Evolutionary conservation across 1,140 invertebrate genomes (phyloP).

Genomic region (Prorops nasuta): DNA sequence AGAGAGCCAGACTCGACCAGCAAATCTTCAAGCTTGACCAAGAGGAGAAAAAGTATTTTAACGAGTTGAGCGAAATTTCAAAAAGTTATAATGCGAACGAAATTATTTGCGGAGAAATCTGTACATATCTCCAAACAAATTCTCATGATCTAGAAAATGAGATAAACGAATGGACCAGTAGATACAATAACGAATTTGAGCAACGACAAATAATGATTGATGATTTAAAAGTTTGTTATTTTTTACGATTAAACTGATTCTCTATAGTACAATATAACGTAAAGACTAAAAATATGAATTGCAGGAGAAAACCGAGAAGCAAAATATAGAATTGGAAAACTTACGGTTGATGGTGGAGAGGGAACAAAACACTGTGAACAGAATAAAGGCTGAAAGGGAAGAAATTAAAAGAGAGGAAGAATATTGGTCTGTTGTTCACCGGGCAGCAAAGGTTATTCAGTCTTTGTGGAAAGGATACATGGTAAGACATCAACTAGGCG

Average conservation of each 20-base stretch:
- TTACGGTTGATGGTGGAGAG: constrained; percentile 18
- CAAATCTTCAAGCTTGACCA: constrained; percentile 19
- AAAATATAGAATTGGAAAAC: constrained; percentile 26
- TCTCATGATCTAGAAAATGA: constrained; percentile 28
- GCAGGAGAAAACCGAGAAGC: constrained; percentile 34
- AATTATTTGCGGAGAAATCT: constrained; percentile 26
- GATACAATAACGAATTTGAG: constrained; percentile 34
- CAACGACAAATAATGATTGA: constrained; percentile 29
- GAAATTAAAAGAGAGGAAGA: constrained; percentile 17
- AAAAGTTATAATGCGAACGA: constrained; percentile 22
- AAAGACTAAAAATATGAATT: no score
- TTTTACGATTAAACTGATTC: no score
- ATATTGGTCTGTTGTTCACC: constrained; percentile 22
- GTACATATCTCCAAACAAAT: constrained; percentile 17
- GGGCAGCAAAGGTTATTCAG: constrained; percentile 39
- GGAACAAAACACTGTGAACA: constrained; percentile 29
- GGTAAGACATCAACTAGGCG: constrained; percentile 37
- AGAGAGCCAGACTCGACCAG: constrained; percentile 30
- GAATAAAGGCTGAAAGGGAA: constrained; percentile 20
- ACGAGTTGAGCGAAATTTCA: constrained; percentile 19
- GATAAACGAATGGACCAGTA: constrained; percentile 29
- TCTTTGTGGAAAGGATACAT: constrained; percentile 40
- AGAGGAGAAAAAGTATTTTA: constrained; percentile 19
- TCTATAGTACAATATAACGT: no score
- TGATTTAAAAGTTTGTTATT: constrained; percentile 28